Base-by-base conservation (phyloP, 1,140 invertebrate genomes). In the Neoseiulus cucumeris region DNA sequence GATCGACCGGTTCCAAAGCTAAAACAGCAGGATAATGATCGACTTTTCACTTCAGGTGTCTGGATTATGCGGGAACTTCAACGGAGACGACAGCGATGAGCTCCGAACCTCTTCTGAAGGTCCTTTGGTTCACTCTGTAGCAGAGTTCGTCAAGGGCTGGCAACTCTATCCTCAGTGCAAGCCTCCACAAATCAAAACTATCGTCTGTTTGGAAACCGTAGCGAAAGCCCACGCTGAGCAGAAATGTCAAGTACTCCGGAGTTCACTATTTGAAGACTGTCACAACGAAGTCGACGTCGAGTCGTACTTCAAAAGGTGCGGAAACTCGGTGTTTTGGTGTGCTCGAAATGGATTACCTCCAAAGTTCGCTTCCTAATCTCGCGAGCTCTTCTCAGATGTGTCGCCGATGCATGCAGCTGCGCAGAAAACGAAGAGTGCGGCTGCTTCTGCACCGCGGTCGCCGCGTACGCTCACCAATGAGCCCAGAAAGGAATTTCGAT, bases 21-120 rank as follows among this genome's bases (percentile, higher is more conserved):
- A 44, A 44, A 44, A 12, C 42, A 12, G n/a, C 28, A 14, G 18
- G 9, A 1, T 28, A 18, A 44, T 66, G 2, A 7, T 51, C 1
- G 41, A n/a, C 64, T 33, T 65, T n/a, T n/a, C n/a, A n/a, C 41
- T 25, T n/a, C 72, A 85, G 79, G 81, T 90, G 4, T 82, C 82
- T 76, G 91, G 91, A 64, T 76, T 94, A 1, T 94, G 90, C 75
- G 90, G 91, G 0, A 91, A 94, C 74, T 93, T 85, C 74, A 89
- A 95, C 74, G 83, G 83, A 29, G 84, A 92, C 71, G 79, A 81
- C 65, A 77, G 79, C 7, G 86, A 91, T 71, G 88, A 91, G 71
- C 91, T 91, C 78, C 82, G 85, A 72, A 85, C 85, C 4, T 88
- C 88, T 0, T 81, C 84, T 22, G 80, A 79, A 4, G 87, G 87